Evolutionary conservation across 2,888 invertebrate species (phyloP).

Genomic region (Chloroclysta siterata): DNA sequence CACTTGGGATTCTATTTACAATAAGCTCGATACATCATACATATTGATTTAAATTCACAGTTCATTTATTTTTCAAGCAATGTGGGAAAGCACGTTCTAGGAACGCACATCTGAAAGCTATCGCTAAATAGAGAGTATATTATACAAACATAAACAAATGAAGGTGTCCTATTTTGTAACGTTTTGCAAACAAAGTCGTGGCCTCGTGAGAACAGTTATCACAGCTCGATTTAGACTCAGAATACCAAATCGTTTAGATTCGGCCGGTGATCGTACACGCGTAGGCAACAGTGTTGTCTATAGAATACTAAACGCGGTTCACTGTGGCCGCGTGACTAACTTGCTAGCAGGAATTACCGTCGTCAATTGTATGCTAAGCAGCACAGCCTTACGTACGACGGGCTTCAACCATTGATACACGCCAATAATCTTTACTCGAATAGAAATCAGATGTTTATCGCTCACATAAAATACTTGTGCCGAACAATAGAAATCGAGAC

Average conservation of each 20-base stretch:
- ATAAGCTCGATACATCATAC: constrained; percentile 29
- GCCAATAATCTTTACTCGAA: constrained; percentile 32
- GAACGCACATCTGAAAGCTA: constrained; percentile 26
- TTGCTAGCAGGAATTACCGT: constrained; percentile 72
- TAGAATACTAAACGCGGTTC: constrained; percentile 73
- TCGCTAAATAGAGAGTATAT: constrained; percentile 38
- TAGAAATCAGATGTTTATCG: constrained; percentile 36
- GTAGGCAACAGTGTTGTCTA: constrained; percentile 63
- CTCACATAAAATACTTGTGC: constrained; percentile 30
- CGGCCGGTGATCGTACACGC: constrained; percentile 67
- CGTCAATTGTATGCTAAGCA: constrained; percentile 79
- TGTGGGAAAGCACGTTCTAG: constrained; percentile 31
- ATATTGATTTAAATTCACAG: constrained; percentile 25
- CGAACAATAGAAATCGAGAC: constrained; percentile 29
- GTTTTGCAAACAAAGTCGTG: constrained; percentile 70
- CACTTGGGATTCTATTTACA: constrained; percentile 38
- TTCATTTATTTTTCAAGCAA: constrained; percentile 20
- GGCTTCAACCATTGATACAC: constrained; percentile 45
- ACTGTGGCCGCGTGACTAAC: constrained; percentile 77
- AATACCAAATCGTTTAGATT: constrained; percentile 49
- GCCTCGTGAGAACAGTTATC: constrained; percentile 80
- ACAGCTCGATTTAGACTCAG: constrained; percentile 63
- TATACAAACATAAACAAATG: constrained; percentile 36
- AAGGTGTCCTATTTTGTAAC: constrained; percentile 60
- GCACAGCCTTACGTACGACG: constrained; percentile 48